Base-by-base conservation (phyloP, 2,797 vertebrate genomes). In the Tapera naevia region DNA sequence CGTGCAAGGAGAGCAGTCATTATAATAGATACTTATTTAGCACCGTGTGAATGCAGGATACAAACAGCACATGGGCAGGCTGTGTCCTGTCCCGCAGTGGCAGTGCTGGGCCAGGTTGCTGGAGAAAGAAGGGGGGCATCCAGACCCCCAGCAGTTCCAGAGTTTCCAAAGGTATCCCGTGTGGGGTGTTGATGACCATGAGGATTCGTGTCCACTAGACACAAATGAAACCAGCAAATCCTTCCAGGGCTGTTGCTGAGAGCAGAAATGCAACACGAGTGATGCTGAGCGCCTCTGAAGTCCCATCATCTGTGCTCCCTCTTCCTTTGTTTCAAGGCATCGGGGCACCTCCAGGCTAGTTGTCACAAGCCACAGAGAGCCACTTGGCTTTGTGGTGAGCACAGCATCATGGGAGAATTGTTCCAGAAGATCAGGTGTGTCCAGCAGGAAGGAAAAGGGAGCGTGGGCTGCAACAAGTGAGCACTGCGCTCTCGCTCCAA, bases 391-490 rank as follows among this genome's bases (percentile, higher is more conserved):
- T 4, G 56, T 6, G 27, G 51, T 1, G 46, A 87, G 35, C 3
- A 0, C 53, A 46, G 71, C 54, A 17, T 19, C 21, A 2, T 0
- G 0, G 25, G 41, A 54, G 51, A 60, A 5, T 28, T 23, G 24
- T 58, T 82, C 45, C 75, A 46, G 65, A 46, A 66, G 51, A 64
- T 74, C 73, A 50, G 43, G 51, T 33, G 54, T 51, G 91, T 69
- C 80, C 32, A 1, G 53, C 19, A 37, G 83, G 61, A 30, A 70
- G 61, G 62, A 37, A 56, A 70, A 50, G 2, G 2, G 25, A 84
- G 79, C 6, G 0, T 10, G 62, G 84, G 45, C 41, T 81, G 89
- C 95, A 92, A 94, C 91, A 88, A 78, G 95, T 89, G 85, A 24
- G 22, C 1, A 1, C 46, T 6, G 80, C 24, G 65, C 27, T 53